Evolutionary conservation across 2,888 invertebrate species (phyloP).

Genomic region (Lasioglossum villosulum): DNA sequence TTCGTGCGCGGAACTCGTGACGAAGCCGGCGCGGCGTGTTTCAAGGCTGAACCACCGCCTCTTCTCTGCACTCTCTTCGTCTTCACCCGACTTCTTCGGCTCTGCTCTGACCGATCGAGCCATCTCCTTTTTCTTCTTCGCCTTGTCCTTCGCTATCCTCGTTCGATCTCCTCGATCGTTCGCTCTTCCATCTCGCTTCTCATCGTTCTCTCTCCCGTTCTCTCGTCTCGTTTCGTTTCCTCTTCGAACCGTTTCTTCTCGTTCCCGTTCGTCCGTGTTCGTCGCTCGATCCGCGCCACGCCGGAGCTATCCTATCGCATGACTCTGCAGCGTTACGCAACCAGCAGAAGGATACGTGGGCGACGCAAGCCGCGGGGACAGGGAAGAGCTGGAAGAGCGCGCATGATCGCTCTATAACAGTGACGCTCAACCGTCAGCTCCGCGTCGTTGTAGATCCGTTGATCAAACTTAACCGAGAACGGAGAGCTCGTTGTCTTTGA

Average conservation of each 20-base stretch:
- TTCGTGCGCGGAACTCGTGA: constrained; percentile 60
- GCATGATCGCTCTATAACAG: constrained; percentile 41
- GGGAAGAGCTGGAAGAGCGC: constrained; percentile 30
- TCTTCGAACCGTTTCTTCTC: constrained; percentile 5
- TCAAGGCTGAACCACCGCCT: constrained; percentile 67
- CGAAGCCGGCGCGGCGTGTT: constrained; percentile 49
- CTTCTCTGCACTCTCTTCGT: constrained; percentile 40
- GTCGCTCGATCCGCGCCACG: constrained; percentile 33
- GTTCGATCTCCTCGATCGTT: constrained; percentile 2
- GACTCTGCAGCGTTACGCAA: constrained; percentile 74
- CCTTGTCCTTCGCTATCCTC: constrained; percentile 2
- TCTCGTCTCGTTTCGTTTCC: constrained; percentile 6
- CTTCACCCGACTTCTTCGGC: constrained; percentile 22
- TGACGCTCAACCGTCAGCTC: constrained; percentile 17
- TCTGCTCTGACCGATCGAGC: constrained; percentile 1
- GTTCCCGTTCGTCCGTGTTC: constrained; percentile 26
- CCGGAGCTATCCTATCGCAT: constrained; percentile 68
- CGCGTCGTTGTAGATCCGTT: neutral
- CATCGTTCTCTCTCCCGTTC: neutral
- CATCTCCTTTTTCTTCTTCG: constrained; percentile 14
- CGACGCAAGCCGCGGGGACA: constrained; percentile 34
- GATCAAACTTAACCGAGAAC: neutral
- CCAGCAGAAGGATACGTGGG: constrained; percentile 57
- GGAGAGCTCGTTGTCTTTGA: neutral
- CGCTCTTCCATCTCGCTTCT: neutral